These are phyloP conservation scores for Chymomyza procnemis DNA, from an alignment of 2,888 invertebrate genomes.

Conservation along the genomic window DNA sequence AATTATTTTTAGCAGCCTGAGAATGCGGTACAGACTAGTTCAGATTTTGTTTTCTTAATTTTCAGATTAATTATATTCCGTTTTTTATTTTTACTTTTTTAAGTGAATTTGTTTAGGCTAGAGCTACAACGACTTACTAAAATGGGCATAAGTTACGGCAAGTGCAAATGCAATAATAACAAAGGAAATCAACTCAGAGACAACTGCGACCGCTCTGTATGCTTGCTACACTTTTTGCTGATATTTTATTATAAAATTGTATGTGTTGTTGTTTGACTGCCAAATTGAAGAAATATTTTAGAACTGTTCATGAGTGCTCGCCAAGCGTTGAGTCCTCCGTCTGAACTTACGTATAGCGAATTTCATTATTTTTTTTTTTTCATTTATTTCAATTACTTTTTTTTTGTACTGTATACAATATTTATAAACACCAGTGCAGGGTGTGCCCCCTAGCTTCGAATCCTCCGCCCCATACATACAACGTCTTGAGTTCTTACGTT, in stretches of 20 bases:
- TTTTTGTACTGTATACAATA: conserved; percentile 50
- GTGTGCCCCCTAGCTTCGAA: neutral
- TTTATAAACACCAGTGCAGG: conserved; percentile 42
- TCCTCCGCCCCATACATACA: neutral
- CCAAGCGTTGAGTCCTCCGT: too few species aligned
- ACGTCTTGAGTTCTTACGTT: neutral
- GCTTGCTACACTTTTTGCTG: neutral
- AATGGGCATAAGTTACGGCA: neutral
- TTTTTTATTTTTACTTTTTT: neutral
- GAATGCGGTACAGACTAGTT: too few species aligned
- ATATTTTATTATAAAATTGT: neutral
- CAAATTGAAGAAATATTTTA: neutral
- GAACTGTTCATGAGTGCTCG: neutral
- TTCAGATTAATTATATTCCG: too few species aligned
- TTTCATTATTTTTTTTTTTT: neutral
- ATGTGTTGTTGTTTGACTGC: neutral
- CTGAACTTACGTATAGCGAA: too few species aligned
- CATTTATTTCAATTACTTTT: neutral
- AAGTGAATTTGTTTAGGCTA: neutral
- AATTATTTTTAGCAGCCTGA: too few species aligned
- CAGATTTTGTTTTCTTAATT: too few species aligned
- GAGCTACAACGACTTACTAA: too few species aligned
- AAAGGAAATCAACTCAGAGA: too few species aligned
- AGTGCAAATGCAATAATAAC: neutral
- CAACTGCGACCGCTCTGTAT: neutral